A percentile compares a stretch with the other conserved stretches of the same genome.
These are phyloP conservation scores for Colostygia pectinataria DNA, from an alignment of 2,888 invertebrate species.

Conservation along the genomic window DNA sequence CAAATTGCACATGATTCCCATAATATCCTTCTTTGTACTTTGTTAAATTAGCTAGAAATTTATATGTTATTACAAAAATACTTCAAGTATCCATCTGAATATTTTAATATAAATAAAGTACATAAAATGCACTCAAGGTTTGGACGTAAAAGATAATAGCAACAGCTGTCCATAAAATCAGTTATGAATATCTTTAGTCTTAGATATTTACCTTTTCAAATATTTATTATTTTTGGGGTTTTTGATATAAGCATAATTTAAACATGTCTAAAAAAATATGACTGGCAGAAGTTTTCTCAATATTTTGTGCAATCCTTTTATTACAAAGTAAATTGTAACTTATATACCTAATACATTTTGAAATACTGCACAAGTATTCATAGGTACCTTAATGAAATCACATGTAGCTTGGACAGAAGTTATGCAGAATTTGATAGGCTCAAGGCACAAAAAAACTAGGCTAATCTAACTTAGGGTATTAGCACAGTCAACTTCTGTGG, in stretches of 20 bases:
- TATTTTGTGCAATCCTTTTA: no score
- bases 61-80: slow-evolving; percentile 32
- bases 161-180: background rate
- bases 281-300: no score
- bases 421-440: background rate
- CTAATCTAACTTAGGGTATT: slow-evolving; percentile 1
- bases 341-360: no score
- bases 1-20: slow-evolving; percentile 22
- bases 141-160: slow-evolving; percentile 33
- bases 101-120: slow-evolving; percentile 28
- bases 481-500: no score
- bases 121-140: slow-evolving; percentile 27
- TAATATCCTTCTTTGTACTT: slow-evolving; percentile 23
- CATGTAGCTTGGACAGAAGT: no score
- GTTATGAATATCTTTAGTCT: background rate
- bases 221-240: slow-evolving; percentile 16
- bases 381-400: no score
- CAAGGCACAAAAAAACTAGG: slow-evolving; percentile 5
- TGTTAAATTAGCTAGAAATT: slow-evolving; percentile 25
- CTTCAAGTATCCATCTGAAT: slow-evolving; percentile 29
- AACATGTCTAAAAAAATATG: no score
- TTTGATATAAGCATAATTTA: slow-evolving; percentile 1
- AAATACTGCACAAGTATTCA: no score
- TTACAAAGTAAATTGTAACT: no score
- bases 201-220: background rate